phyloP scores from a whole-genome alignment of 2,113 vertebrate genomes.

The Puntigrus tetrazona region DNA sequence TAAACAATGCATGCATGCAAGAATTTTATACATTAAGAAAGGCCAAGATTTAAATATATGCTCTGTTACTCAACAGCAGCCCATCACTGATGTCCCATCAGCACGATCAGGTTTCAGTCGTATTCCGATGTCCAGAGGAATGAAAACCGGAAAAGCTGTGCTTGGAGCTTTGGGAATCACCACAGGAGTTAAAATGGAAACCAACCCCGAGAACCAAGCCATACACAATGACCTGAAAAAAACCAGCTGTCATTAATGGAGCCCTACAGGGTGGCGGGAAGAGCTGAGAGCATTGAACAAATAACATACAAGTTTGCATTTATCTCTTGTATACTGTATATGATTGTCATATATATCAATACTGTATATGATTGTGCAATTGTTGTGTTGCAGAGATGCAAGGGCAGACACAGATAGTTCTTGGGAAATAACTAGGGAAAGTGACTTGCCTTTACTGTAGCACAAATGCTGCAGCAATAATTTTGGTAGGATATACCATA shows the following conservation, averaged over 20 bases:
- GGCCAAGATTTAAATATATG: no score
- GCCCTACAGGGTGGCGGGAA: slow-evolving; percentile 85
- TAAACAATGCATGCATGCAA: background rate
- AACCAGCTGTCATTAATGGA: slow-evolving; percentile 81
- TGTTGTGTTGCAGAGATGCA: background rate
- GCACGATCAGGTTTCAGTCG: slow-evolving; percentile 87
- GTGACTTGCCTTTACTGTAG: background rate
- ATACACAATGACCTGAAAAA: slow-evolving; percentile 97
- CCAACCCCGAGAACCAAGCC: slow-evolving; percentile 90
- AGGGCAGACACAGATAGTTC: background rate
- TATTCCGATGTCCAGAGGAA: slow-evolving; percentile 98
- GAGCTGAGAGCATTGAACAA: slow-evolving; percentile 74
- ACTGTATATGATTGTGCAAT: background rate
- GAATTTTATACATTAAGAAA: background rate
- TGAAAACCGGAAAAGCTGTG: slow-evolving; percentile 94
- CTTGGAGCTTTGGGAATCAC: slow-evolving; percentile 87
- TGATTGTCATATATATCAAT: background rate
- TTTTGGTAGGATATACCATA: background rate
- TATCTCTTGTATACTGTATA: background rate
- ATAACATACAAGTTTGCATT: background rate
- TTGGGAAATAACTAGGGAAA: background rate
- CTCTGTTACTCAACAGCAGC: slow-evolving; percentile 72
- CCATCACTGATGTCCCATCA: slow-evolving; percentile 85
- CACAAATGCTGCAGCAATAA: background rate
- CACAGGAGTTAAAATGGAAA: slow-evolving; percentile 88